A percentile compares a stretch with the other conserved stretches of the same genome.
These are phyloP conservation scores for Euclidia mi DNA, from an alignment of 2,888 invertebrate genomes.

Conservation along the genomic window DNA sequence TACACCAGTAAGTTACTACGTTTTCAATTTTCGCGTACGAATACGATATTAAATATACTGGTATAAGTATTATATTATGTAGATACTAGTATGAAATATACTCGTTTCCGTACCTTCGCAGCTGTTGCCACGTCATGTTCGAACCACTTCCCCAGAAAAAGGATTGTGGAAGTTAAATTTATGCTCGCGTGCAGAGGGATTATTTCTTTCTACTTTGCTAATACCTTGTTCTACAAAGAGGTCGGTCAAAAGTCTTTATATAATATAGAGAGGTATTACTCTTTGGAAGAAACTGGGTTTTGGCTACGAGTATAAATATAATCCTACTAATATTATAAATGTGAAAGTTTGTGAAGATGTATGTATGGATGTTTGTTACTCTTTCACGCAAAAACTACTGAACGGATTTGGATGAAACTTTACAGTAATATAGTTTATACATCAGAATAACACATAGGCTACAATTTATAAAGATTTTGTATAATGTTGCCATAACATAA, in stretches of 20 bases:
- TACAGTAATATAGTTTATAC: no score
- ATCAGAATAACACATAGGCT: no score
- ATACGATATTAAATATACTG: neutral
- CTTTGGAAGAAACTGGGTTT: no score
- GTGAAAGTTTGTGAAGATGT: no score
- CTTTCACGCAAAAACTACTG: no score
- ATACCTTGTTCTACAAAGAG: conserved; percentile 18
- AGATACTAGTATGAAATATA: conserved; percentile 20
- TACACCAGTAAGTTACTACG: neutral
- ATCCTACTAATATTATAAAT: no score
- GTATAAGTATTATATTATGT: neutral
- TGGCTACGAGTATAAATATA: no score
- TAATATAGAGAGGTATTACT: neutral
- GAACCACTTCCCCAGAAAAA: conserved; percentile 59
- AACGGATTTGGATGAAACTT: no score
- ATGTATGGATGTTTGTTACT: no score
- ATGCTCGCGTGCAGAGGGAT: conserved; percentile 30
- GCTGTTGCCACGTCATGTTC: conserved; percentile 69
- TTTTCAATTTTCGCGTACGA: neutral
- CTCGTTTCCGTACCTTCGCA: conserved; percentile 42
- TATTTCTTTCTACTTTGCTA: conserved; percentile 36
- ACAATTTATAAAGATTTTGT: no score
- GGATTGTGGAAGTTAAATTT: conserved; percentile 60
- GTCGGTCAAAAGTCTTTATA: neutral
- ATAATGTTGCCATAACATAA: no score